Conservation (phyloP, 2,888 invertebrate species). For the Ischnus inquisitorius region DNA sequence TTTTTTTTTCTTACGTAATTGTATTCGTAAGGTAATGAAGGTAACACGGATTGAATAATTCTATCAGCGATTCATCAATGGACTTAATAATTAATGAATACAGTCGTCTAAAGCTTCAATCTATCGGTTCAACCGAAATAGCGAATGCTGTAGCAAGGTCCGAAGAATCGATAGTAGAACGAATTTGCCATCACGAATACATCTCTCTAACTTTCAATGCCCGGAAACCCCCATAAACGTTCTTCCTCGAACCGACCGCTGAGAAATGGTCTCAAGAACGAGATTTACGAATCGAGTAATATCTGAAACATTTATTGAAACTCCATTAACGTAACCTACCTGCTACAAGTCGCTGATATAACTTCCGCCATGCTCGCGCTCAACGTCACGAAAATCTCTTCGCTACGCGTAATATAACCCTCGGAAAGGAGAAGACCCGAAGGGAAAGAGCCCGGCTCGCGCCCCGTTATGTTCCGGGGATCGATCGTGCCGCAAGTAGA, state of each 20-base stretch:
- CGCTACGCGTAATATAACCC: neutral
- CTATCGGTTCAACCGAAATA: too few species aligned
- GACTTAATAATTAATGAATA: neutral
- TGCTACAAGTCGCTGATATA: too few species aligned
- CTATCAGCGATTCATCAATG: neutral
- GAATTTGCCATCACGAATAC: too few species aligned
- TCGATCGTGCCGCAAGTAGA: conserved; percentile 60
- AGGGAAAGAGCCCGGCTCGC: neutral
- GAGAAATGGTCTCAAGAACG: neutral
- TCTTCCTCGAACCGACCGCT: too few species aligned
- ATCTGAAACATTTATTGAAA: neutral
- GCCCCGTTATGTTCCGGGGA: neutral
- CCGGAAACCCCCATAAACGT: too few species aligned
- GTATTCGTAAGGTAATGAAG: neutral
- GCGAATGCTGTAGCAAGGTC: too few species aligned
- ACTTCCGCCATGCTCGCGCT: neutral
- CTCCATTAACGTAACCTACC: neutral
- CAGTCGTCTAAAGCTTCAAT: too few species aligned
- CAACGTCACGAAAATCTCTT: too few species aligned
- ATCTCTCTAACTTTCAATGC: too few species aligned
- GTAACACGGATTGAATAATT: too few species aligned
- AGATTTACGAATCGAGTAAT: neutral
- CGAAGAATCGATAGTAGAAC: too few species aligned
- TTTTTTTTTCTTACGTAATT: neutral
- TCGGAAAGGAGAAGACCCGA: neutral